Evolutionary conservation across 92 coral and sea anemone genomes (phyloP), one percentile per base, ranked within the genome.

Genomic region (Zoanthus sansibaricus): DNA sequence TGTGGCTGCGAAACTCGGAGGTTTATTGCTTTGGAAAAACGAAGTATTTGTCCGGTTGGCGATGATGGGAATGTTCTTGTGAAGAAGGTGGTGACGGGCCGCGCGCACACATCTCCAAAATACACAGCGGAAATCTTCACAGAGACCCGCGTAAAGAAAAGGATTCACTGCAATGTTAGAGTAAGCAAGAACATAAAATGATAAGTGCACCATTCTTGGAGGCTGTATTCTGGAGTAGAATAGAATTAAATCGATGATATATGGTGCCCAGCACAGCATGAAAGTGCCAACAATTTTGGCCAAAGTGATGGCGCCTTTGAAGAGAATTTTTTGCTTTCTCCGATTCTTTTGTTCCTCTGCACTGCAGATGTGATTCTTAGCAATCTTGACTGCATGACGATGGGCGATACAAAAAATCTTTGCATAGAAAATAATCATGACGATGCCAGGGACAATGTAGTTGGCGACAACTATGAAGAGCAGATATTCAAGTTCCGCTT

Each of bases 211-310:
- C 62, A 72, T 89, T 12, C 44, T 12, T 13, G 88, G 88, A 30
- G 79, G 18, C 51, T 15, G 54, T 47, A 83, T 67, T 18, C 54
- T 13, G 70, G 78, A 21, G 21, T 84, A 68, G 69, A 86, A 68
- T 17, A 88, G 49, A 15, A 88, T 37, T n/a, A 83, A 30, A 2
- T 92, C 77, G 7, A 87, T 86, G 58, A 93, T 92, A 82, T 91
- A 94, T 13, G 98, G 98, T 1, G 88, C 77, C 95, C 98, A 94
- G 76, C 98, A 94, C 62, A 94, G 70, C 48, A 94, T 54, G 46
- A 91, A 94, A 3, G 93, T 95, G 6, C 87, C 88, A 1, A 92
- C 94, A 20, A 94, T 94, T 79, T 94, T 94, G 8, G 96, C 94
- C 33, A 94, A 79, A 46, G 96, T 94, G 18, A 91, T 87, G 33